phyloP scores from a whole-genome alignment of 2,888 invertebrate genomes.

The Cancer borealis region DNA sequence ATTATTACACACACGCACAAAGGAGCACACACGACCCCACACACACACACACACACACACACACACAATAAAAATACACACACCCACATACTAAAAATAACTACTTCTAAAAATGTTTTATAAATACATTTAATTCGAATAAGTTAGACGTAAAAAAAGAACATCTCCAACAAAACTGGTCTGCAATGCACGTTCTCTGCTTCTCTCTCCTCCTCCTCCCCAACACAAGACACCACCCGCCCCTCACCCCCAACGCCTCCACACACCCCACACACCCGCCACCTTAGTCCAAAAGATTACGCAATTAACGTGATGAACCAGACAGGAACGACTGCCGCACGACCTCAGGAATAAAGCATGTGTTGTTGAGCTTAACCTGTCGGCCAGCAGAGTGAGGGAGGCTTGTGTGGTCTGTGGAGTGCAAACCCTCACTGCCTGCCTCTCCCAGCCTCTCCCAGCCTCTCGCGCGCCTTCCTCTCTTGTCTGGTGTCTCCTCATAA shows the following conservation, averaged over 20 bases:
- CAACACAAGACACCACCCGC: background rate
- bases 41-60: background rate
- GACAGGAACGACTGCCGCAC: slow-evolving; percentile 38
- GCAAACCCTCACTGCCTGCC: background rate
- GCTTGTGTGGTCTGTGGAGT: background rate
- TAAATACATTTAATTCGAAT: background rate
- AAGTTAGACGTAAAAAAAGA: background rate
- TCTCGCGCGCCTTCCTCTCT: no score
- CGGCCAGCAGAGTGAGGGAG: background rate
- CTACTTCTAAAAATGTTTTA: background rate
- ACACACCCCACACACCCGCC: slow-evolving; percentile 17
- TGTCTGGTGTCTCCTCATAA: slow-evolving; percentile 5
- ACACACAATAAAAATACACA: background rate
- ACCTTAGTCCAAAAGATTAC: slow-evolving; percentile 43
- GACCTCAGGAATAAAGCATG: slow-evolving; percentile 33
- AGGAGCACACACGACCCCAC: background rate
- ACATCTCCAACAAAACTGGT: background rate
- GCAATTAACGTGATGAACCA: slow-evolving; percentile 43
- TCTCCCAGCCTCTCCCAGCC: background rate
- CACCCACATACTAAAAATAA: background rate
- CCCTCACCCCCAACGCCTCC: background rate
- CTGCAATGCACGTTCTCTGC: background rate
- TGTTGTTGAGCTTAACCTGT: background rate
- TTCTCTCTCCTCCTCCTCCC: background rate
- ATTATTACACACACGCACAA: slow-evolving; percentile 15